Base-by-base conservation (phyloP, 92 coral and sea anemone genomes). In the Siderastrea siderea region DNA sequence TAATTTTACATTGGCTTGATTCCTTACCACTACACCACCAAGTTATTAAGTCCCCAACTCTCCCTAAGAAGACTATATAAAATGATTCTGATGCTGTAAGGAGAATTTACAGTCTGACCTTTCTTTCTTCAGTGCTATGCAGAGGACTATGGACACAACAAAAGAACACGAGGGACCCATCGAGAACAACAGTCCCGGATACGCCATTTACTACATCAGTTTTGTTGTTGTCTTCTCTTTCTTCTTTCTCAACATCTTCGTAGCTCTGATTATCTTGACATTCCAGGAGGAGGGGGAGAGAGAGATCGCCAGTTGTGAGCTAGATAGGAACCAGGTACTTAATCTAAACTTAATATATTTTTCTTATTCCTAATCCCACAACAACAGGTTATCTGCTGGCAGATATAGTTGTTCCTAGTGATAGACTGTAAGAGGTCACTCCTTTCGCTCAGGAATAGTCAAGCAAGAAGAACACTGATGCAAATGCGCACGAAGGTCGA, bases 221-320 rank as follows among this genome's bases (percentile, higher is more conserved):
- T 98, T 98, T 76, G 99, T 98, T 38, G 98, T 96, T n/a, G 98
- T 98, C 50, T 98, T 98, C 88, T 94, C 98, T 16, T 98, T 98
- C 81, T 98, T 98, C 92, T 98, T 98, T 87, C 93, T 98, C 73
- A 98, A 98, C 76, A 98, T 98, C 82, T 98, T 98, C 71, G 99
- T 98, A 26, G 99, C 99, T 12, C 86, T 98, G 75, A 96, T 98
- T 67, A 98, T 98, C 79, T 89, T 98, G 54, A 98, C 99, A 13
- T 98, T 98, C 83, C 99, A 98, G 84, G 95, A 96, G 78, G 94
- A 94, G 70, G 99, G 99, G n/a, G 99, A 98, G 79, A 92, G 94
- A 61, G 99, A 98, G 74, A 92, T 96, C 60, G 95, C 93, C 17
- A 93, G 96, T 84, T 96, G 98, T 54, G 99, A 98, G 69, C 80